These are phyloP conservation scores for Oncorhynchus nerka DNA, from an alignment of 2,113 vertebrate genomes.

Conservation along the genomic window DNA sequence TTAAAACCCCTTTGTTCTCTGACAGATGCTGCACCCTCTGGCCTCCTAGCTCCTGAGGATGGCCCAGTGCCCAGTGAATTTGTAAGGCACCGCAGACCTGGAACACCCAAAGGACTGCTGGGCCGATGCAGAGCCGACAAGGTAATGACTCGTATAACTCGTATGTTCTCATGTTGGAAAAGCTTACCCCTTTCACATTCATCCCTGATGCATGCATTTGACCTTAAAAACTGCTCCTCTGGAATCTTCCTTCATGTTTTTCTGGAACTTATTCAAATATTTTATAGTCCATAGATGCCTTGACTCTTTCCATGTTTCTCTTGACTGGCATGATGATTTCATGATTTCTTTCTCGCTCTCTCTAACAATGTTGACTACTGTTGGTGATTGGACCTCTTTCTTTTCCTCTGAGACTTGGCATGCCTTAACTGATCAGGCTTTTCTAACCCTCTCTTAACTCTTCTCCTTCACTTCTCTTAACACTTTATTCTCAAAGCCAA, in stretches of 20 bases:
- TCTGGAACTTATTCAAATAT: too few species aligned
- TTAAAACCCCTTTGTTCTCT: background rate
- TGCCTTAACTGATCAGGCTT: too few species aligned
- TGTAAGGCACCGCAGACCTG: conserved; percentile 49
- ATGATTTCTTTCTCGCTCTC: too few species aligned
- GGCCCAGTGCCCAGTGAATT: conserved; percentile 31
- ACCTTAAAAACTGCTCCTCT: too few species aligned
- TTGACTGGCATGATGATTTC: too few species aligned
- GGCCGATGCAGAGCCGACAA: conserved; percentile 57
- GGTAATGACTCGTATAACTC: conserved; percentile 54
- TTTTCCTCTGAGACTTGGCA: too few species aligned
- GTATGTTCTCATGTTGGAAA: conserved; percentile 4
- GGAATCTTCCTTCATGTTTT: too few species aligned
- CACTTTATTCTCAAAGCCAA: conserved; percentile 1
- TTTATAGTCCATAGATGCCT: too few species aligned
- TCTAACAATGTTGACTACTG: too few species aligned
- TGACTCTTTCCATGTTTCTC: too few species aligned
- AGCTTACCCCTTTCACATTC: background rate
- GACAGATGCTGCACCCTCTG: conserved; percentile 12
- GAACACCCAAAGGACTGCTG: conserved; percentile 36
- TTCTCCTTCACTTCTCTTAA: background rate
- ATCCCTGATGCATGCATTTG: background rate
- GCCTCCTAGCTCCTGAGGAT: background rate
- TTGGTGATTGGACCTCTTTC: too few species aligned
- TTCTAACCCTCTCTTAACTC: too few species aligned